Conservation (phyloP, 2,888 invertebrate species). For the Nomada ruficornis region DNA sequence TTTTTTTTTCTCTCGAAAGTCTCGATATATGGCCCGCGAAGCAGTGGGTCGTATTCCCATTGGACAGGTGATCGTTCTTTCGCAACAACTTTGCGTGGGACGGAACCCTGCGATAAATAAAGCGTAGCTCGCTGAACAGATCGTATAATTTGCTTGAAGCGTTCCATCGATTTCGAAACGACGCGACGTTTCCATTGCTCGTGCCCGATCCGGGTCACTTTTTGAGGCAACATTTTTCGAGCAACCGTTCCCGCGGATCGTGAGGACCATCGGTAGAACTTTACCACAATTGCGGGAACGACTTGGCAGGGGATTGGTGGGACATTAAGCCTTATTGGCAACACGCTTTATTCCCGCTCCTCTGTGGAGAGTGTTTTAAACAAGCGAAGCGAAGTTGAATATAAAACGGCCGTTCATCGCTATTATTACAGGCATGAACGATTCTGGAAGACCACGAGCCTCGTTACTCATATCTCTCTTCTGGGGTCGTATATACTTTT, state of each 20-base stretch:
- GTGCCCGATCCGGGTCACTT: neutral
- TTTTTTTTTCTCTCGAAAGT: too few relatives aligned
- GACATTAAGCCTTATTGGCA: conserved; percentile 37
- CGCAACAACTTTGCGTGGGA: neutral
- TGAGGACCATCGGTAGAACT: conserved; percentile 15
- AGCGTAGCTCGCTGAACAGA: neutral
- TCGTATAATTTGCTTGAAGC: neutral
- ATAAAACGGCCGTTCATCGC: conserved; percentile 8
- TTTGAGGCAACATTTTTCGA: neutral
- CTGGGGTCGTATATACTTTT: neutral
- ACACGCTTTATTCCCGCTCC: conserved; percentile 10
- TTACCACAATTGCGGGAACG: conserved; percentile 9
- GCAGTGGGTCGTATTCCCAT: neutral
- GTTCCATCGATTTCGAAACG: neutral
- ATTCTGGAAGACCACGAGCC: neutral
- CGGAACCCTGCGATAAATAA: conserved; percentile 1
- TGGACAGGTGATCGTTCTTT: neutral
- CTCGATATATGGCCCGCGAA: neutral
- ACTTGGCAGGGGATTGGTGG: conserved; percentile 31
- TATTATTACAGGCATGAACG: conserved; percentile 22
- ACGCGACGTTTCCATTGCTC: neutral
- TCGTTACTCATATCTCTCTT: neutral
- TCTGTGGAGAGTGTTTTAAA: conserved; percentile 23
- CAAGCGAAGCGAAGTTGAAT: conserved; percentile 20
- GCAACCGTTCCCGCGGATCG: neutral